phyloP scores from a whole-genome alignment of 2,113 vertebrate genomes.

The Enhydra lutris region DNA sequence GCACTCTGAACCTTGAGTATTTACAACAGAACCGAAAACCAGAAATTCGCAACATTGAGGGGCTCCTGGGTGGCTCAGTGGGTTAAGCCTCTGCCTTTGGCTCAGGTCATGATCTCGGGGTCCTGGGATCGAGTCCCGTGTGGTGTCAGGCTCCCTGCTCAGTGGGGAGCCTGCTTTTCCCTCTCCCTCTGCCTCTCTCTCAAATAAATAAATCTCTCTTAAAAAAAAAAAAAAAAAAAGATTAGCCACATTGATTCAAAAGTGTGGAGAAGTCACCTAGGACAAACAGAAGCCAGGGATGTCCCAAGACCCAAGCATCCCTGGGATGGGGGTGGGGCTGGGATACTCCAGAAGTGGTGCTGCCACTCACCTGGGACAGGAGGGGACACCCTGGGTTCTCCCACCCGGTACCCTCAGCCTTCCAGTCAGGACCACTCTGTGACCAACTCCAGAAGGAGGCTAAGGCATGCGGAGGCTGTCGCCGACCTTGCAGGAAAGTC shows the following conservation, averaged over 20 bases:
- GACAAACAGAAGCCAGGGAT: background rate
- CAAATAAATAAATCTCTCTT: no score
- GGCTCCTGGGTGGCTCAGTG: no score
- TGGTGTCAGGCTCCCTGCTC: no score
- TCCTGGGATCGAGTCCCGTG: no score
- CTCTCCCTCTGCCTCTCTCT: no score
- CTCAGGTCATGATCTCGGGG: no score
- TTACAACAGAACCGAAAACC: background rate
- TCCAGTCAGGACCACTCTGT: background rate
- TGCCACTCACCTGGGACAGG: background rate
- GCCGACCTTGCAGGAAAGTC: background rate
- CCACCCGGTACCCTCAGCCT: background rate
- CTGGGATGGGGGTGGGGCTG: no score
- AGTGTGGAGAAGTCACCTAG: background rate
- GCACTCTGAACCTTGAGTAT: no score
- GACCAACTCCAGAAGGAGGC: background rate
- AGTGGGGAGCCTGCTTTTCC: no score
- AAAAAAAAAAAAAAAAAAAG: background rate
- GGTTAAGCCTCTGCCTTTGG: no score
- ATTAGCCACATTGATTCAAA: background rate
- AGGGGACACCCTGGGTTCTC: background rate
- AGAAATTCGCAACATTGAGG: background rate
- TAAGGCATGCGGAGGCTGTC: background rate
- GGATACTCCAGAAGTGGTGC: background rate
- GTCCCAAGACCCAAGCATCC: background rate